These are phyloP conservation scores for Parazoanthus swiftii DNA, from an alignment of 92 coral and sea anemone species.

Conservation along the genomic window DNA sequence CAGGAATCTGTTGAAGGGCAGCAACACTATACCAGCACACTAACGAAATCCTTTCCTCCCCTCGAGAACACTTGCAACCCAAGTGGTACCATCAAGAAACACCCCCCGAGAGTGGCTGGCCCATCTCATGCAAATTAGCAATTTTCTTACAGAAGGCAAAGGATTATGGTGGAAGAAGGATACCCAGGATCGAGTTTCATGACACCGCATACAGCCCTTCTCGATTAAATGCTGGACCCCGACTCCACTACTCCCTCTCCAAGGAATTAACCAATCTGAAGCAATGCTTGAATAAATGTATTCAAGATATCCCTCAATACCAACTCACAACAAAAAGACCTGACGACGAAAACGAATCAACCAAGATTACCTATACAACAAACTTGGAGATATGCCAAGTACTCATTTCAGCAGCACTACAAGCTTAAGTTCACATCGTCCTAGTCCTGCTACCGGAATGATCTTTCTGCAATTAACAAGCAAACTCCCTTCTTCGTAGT, in stretches of 20 bases:
- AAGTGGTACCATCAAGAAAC: neutral
- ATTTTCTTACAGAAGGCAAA: constrained; percentile 51
- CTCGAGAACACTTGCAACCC: constrained; percentile 10
- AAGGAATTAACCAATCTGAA: constrained; percentile 48
- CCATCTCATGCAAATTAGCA: constrained; percentile 45
- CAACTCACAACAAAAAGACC: constrained; percentile 40
- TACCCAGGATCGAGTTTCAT: constrained; percentile 45
- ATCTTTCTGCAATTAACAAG: too few relatives aligned
- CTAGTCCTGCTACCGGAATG: too few relatives aligned
- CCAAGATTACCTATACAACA: constrained; percentile 27
- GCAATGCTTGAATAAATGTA: constrained; percentile 51
- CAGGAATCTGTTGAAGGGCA: constrained; percentile 43
- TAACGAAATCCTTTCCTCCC: constrained; percentile 41
- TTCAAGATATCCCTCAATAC: constrained; percentile 8
- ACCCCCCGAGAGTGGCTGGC: constrained; percentile 48
- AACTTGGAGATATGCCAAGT: neutral
- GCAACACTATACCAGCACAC: constrained; percentile 34
- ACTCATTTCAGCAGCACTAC: neutral
- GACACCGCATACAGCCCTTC: constrained; percentile 39
- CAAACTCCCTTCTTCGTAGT: too few relatives aligned
- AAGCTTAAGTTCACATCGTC: too few relatives aligned
- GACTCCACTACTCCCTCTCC: constrained; percentile 49
- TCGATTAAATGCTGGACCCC: constrained; percentile 33
- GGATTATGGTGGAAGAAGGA: constrained; percentile 45
- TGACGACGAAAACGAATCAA: constrained; percentile 46